A percentile compares a stretch with the other conserved stretches of the same genome.
These are phyloP conservation scores for Acrobasis consociella DNA, from an alignment of 2,888 invertebrate genomes.

Conservation along the genomic window DNA sequence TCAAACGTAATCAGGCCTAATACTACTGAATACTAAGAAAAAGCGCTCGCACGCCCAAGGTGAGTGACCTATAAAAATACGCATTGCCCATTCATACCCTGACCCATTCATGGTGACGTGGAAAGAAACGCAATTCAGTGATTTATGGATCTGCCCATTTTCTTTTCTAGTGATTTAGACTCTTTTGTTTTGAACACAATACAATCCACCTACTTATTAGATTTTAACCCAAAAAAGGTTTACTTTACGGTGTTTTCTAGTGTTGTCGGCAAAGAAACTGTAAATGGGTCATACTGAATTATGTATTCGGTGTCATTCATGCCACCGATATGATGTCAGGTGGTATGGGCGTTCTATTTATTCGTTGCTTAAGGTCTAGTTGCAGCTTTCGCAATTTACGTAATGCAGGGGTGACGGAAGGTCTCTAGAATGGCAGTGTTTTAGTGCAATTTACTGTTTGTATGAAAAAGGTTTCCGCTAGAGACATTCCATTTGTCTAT, in stretches of 20 bases:
- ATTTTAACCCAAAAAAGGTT: neutral
- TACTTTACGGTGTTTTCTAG: neutral
- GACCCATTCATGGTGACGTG: slow-evolving; percentile 62
- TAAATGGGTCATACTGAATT: slow-evolving; percentile 57
- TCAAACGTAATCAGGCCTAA: slow-evolving; percentile 56
- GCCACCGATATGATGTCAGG: slow-evolving; percentile 25
- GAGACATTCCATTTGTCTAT: too few species aligned
- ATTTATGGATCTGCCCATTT: slow-evolving; percentile 47
- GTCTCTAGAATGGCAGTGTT: neutral
- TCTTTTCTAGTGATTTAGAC: slow-evolving; percentile 25
- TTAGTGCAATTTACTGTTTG: neutral
- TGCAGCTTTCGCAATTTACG: neutral
- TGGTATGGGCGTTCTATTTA: slow-evolving; percentile 2
- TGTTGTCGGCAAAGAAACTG: slow-evolving; percentile 7
- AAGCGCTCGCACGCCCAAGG: slow-evolving; percentile 38
- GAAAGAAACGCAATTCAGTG: slow-evolving; percentile 42
- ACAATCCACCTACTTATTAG: neutral
- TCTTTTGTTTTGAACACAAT: slow-evolving; percentile 29
- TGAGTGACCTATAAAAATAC: slow-evolving; percentile 49
- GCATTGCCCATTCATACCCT: slow-evolving; percentile 46
- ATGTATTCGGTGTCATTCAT: slow-evolving; percentile 39
- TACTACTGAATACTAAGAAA: slow-evolving; percentile 37
- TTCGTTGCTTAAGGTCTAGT: neutral
- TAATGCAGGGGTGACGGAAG: neutral
- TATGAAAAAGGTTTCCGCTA: too few species aligned